phyloP scores from a whole-genome alignment of 2,113 vertebrate species.

The Ammodytes marinus region DNA sequence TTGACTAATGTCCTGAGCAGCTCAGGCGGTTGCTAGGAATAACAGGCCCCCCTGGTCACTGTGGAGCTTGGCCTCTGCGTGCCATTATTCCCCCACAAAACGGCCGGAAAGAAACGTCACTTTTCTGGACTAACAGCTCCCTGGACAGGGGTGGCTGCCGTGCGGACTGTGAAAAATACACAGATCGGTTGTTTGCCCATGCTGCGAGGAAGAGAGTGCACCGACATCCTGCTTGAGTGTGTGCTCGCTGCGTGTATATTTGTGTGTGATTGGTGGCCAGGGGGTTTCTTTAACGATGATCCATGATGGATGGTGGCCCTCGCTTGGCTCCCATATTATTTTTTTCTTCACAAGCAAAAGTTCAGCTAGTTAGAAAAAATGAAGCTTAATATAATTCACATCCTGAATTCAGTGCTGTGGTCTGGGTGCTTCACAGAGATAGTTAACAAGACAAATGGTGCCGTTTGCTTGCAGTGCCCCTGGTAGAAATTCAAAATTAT shows the following conservation, averaged over 20 bases:
- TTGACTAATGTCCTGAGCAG: conserved; percentile 76
- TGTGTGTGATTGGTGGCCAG: conserved; percentile 33
- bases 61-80: conserved; percentile 67
- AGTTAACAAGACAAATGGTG: conserved; percentile 54
- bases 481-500: conserved; percentile 25
- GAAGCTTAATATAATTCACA: conserved; percentile 29
- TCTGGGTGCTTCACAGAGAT: conserved; percentile 47
- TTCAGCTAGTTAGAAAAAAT: conserved; percentile 51
- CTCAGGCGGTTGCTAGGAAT: conserved; percentile 78
- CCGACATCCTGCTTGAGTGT: conserved; percentile 41
- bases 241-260: background rate
- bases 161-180: conserved; percentile 68
- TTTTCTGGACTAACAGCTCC: conserved; percentile 78
- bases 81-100: conserved; percentile 76
- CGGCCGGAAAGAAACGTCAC: conserved; percentile 83
- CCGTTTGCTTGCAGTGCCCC: conserved; percentile 24
- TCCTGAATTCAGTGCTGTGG: conserved; percentile 32
- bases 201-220: conserved; percentile 62
- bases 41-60: conserved; percentile 68
- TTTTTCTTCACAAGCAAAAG: conserved; percentile 39
- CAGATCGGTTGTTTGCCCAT: conserved; percentile 64
- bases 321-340: conserved; percentile 5
- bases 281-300: conserved; percentile 35
- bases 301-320: conserved; percentile 40
- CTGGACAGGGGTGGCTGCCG: conserved; percentile 69